These are phyloP conservation scores for Aegithalos caudatus DNA, from an alignment of 2,113 vertebrate species.

Conservation along the genomic window DNA sequence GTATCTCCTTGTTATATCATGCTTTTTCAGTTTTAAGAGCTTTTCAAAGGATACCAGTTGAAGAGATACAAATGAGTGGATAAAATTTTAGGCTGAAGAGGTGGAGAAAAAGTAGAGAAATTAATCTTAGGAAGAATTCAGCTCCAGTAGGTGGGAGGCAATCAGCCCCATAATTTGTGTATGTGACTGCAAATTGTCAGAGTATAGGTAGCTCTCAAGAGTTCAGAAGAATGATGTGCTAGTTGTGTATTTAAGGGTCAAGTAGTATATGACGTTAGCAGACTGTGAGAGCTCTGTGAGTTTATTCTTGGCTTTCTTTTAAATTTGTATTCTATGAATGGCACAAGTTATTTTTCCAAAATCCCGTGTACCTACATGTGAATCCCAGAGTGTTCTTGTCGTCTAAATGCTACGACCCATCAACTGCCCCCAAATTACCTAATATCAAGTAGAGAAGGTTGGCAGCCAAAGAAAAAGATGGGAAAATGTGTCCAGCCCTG, in stretches of 20 bases:
- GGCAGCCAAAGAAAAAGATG: not conserved
- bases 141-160: not conserved
- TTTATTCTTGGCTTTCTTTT: not conserved
- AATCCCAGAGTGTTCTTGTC: not conserved
- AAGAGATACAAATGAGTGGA: constrained; percentile 8
- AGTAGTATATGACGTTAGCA: not conserved
- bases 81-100: constrained; percentile 13
- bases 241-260: not conserved
- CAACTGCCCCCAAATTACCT: not conserved
- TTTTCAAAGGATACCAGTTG: not conserved
- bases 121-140: not conserved
- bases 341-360: not conserved
- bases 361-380: not conserved
- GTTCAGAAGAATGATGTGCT: not conserved
- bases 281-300: not conserved
- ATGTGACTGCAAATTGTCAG: not conserved
- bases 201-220: not conserved
- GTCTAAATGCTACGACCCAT: not conserved
- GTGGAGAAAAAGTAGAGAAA: not conserved
- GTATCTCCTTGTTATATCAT: not conserved
- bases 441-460: not conserved
- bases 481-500: not conserved
- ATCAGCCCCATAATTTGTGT: not conserved
- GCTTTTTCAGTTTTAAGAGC: not conserved
- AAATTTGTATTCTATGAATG: not conserved